phyloP scores from a whole-genome alignment of 2,797 vertebrate genomes.

The Alosa sapidissima region DNA sequence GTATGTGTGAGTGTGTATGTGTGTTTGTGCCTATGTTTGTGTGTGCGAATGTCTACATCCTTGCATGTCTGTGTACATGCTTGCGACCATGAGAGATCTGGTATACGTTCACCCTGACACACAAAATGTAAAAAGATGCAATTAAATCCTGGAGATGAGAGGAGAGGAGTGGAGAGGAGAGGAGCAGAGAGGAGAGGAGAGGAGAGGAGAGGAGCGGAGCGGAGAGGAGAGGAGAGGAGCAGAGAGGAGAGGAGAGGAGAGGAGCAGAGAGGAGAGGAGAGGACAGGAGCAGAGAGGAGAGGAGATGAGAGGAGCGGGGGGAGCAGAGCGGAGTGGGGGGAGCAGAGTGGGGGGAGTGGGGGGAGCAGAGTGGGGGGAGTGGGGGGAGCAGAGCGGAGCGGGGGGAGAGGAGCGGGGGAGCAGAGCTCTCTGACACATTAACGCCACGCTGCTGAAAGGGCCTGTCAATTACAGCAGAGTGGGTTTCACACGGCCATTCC shows the following conservation, averaged over 20 bases:
- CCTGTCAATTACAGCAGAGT: constrained; percentile 26
- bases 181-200: too few species aligned
- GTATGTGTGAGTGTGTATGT: neutral
- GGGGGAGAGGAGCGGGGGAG: too few species aligned
- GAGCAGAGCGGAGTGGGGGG: too few species aligned
- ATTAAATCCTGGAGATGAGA: constrained; percentile 15
- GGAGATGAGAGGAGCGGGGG: too few species aligned
- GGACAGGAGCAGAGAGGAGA: too few species aligned
- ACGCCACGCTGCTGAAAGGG: constrained; percentile 18
- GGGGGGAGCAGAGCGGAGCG: too few species aligned
- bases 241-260: too few species aligned
- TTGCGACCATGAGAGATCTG: neutral
- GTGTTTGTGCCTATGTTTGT: neutral
- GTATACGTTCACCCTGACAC: neutral
- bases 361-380: too few species aligned
- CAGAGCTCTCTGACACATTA: constrained; percentile 39
- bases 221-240: neutral
- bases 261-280: too few species aligned
- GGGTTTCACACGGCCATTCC: constrained; percentile 38
- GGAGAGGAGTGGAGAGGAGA: too few species aligned
- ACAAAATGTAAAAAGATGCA: neutral
- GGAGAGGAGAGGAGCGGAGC: too few species aligned
- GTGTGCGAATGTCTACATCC: neutral
- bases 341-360: too few species aligned
- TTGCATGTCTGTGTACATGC: neutral